phyloP scores from a whole-genome alignment of 2,113 vertebrate genomes.

The Sylvietta virens region DNA sequence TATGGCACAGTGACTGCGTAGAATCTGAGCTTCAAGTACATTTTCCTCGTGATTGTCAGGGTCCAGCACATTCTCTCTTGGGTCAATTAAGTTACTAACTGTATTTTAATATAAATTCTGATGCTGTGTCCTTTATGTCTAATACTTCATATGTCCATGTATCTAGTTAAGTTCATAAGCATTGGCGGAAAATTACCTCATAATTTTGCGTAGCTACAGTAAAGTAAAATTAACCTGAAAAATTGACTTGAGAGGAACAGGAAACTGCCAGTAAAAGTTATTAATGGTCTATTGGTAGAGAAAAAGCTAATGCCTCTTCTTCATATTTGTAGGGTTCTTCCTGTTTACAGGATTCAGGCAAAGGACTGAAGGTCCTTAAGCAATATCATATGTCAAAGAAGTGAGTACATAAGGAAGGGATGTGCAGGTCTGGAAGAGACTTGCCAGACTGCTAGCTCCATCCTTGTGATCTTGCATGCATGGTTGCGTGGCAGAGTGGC shows the following conservation, averaged over 20 bases:
- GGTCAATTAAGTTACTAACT: neutral
- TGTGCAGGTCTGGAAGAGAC: neutral
- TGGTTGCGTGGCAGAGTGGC: neutral
- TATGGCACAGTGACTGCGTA: neutral
- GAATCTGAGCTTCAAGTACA: neutral
- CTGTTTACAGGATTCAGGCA: neutral
- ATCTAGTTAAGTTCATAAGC: neutral
- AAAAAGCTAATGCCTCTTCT: neutral
- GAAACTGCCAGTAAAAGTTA: neutral
- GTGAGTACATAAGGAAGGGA: neutral
- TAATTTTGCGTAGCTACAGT: neutral
- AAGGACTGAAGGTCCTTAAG: neutral
- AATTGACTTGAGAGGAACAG: neutral
- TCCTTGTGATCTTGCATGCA: fast-evolving
- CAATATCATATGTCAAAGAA: neutral
- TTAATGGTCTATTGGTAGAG: neutral
- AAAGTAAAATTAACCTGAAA: neutral
- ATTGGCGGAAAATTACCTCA: neutral
- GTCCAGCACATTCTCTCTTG: neutral
- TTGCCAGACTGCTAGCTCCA: neutral
- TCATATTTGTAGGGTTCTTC: neutral
- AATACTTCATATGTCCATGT: neutral
- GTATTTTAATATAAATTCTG: neutral
- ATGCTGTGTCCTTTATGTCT: neutral
- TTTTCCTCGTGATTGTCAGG: neutral